Conservation (phyloP, 2,113 vertebrate species). For the Callipepla californica region DNA sequence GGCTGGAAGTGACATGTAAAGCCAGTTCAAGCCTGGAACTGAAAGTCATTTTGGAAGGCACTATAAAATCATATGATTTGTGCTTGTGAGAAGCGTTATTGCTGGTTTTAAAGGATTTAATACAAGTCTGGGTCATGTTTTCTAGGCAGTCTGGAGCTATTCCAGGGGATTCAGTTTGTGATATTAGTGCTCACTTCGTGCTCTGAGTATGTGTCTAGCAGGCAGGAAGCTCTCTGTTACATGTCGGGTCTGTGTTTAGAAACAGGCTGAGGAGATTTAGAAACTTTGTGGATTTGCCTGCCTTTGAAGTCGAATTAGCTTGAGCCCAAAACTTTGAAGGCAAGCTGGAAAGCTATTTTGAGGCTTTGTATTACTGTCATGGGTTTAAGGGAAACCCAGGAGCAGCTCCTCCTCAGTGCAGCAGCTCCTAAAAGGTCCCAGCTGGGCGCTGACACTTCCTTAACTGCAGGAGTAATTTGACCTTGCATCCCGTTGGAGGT, state of each 20-base stretch:
- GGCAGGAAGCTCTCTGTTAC: constrained; percentile 56
- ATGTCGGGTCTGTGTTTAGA: constrained; percentile 47
- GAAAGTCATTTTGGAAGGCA: constrained; percentile 21
- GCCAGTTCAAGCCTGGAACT: not conserved
- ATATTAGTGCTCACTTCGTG: not conserved
- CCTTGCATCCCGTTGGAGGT: not conserved
- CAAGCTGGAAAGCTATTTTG: constrained; percentile 26
- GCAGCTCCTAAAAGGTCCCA: not conserved
- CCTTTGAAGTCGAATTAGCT: constrained; percentile 40
- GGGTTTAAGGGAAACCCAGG: constrained; percentile 18
- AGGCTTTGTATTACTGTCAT: constrained; percentile 27
- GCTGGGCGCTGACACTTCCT: not conserved
- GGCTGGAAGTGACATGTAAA: not conserved
- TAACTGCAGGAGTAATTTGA: not conserved
- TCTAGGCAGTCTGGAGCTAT: constrained; percentile 61
- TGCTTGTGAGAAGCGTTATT: constrained; percentile 25
- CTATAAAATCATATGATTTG: constrained; percentile 35
- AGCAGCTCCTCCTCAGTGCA: not conserved
- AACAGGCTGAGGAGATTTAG: constrained; percentile 51
- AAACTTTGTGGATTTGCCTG: constrained; percentile 45
- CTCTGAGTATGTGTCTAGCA: constrained; percentile 16
- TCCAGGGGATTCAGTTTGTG: constrained; percentile 48
- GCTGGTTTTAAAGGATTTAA: constrained; percentile 56
- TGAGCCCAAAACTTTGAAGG: constrained; percentile 39
- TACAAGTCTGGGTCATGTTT: constrained; percentile 64